Evolutionary conservation across 2,113 vertebrate genomes (phyloP), one percentile per base, ranked within the genome.

Genomic region (Urocolius indicus): DNA sequence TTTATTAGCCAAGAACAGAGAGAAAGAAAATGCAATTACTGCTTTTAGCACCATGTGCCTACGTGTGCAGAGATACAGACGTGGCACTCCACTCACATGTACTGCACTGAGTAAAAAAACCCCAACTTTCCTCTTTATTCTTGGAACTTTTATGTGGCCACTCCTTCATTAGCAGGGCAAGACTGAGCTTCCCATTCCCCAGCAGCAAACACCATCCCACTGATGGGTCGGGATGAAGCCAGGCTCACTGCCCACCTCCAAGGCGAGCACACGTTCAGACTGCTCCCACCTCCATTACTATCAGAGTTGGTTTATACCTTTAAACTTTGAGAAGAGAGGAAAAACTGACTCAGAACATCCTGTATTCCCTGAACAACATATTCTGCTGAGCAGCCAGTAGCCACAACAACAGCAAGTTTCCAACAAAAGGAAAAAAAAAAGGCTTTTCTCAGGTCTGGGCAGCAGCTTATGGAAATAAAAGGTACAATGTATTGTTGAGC

Each of bases 401-500:
- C 57, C 46, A 52, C 61, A 79, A 94, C 84, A 96, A 94, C 94
- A 95, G 65, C 54, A 93, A 69, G 72, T 84, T 85, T 94, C 75
- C 87, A 91, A 94, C 92, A 97, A 97, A 94, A 91, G 84, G 71
- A 73, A 86, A 91, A 89, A 91, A 89, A 90, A 93, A 94, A 95
- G n/a, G 77, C 91, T 16, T 41, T 41, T 90, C 96, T 93, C 93
- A 93, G 93, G 85, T 88, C 89, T 91, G 89, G 0, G 19, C 82
- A 8, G 72, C 84, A 84, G 89, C 94, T 85, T 94, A 90, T 83
- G 38, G 38, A 74, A 32, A 86, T 94, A 95, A 97, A 92, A 97
- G 96, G 93, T 88, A 88, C 88, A 94, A 88, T 91, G 95, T 90
- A 88, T 91, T 96, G 95, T 94, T 93, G 93, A 95, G 94, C 94